Conservation (phyloP, 2,888 invertebrate genomes). For the Lamellibrachia satsuma region DNA sequence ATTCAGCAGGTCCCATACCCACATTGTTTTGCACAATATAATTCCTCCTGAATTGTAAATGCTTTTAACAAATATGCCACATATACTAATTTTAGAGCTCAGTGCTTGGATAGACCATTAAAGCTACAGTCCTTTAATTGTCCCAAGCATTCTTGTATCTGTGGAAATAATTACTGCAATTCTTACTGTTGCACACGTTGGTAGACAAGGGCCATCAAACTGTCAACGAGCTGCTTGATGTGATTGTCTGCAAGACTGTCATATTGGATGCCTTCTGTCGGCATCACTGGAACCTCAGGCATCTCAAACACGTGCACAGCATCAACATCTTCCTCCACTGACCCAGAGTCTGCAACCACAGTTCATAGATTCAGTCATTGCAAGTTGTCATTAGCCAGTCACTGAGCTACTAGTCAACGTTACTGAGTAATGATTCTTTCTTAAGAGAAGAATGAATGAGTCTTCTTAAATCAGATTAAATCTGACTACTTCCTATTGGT, state of each 20-base stretch:
- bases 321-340: neutral
- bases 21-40: too few relatives aligned
- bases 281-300: constrained; percentile 54
- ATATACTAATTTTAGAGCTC: neutral
- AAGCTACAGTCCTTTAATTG: neutral
- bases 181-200: constrained; percentile 55
- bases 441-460: too few relatives aligned
- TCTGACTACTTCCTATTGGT: neutral
- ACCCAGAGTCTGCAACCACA: neutral
- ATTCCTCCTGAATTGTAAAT: too few relatives aligned
- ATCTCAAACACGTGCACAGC: constrained; percentile 50
- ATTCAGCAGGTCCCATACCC: too few relatives aligned
- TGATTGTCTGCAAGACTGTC: constrained; percentile 52
- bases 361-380: neutral
- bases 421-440: too few relatives aligned
- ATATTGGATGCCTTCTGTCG: constrained; percentile 59
- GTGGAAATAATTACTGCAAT: constrained; percentile 24
- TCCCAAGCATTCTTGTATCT: neutral
- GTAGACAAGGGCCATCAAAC: constrained; percentile 56
- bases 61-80: too few relatives aligned
- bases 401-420: too few relatives aligned
- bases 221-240: constrained; percentile 57
- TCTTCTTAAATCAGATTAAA: neutral
- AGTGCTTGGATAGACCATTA: neutral
- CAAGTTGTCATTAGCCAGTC: neutral